Base-by-base conservation (phyloP, 2,888 invertebrate genomes). In the Callimorpha dominula region DNA sequence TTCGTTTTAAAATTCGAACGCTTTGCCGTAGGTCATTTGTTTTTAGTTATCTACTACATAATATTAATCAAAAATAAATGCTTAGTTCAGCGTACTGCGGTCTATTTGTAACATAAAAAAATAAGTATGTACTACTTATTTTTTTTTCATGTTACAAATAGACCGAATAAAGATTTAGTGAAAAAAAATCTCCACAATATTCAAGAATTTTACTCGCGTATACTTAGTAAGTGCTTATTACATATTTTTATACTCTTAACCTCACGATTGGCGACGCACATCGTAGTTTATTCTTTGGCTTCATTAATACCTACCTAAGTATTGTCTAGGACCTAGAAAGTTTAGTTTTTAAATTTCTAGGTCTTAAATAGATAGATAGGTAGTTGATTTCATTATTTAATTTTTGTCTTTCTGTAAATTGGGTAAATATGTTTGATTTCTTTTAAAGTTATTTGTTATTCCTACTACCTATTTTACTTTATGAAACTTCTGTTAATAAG, bases 1-100 rank as follows among this genome's bases (percentile, higher is more conserved):
- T 77, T 76, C 65, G 65, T 79, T 83, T 81, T 77, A 67, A 80
- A 76, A 79, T 79, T 80, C 74, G 68, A 81, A 75, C 79, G 83
- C 73, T 66, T 11, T 20, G 20, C 1, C n/a, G 20, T 57, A 20
- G 9, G 20, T 57, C 12, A 31, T 57, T 12, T 31, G n/a, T 31
- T 57, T 57, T 31, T 31, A 20, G 20, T 5, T 31, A 12, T 14
- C 14, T 46, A 14, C 31, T 60, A 20, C 20, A 20, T 0, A 52
- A 52, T 14, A 50, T 50, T 5, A 14, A 46, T 6, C 9, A 46
- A 46, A 46, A 9, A 49, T 46, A n/a, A 3, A n/a, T n/a, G 17
- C 54, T 6, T n/a, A 2, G 31, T 31, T 31, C 1, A 31, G 2
- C 31, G 31, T 31, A 31, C 31, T 31, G n/a, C n/a, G n/a, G n/a